Base-by-base conservation (phyloP, 2,888 invertebrate species). In the Stenodema calcarata region DNA sequence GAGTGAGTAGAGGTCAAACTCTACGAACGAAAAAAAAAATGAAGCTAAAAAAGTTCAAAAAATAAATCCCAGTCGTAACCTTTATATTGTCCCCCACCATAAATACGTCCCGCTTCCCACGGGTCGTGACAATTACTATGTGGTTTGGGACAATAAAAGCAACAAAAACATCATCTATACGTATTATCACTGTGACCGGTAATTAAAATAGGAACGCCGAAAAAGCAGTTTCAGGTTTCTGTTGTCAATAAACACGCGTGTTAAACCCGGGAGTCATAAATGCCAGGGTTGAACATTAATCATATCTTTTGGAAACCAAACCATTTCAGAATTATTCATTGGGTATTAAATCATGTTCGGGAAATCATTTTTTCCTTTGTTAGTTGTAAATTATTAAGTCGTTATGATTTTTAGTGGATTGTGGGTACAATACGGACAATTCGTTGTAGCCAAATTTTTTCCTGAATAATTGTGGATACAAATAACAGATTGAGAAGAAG, bases 181-280 rank as follows among this genome's bases (percentile, higher is more conserved):
- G 78, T 54, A 54, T 80, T 80, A 80, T 28, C 30, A 80, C 30
- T 54, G 80, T 18, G 54, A 80, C 28, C 30, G 80, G 54, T 54
- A 80, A 80, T 80, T 80, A 80, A 80, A 78, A 78, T 42, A 14
- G 18, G 50, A 54, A 28, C 23, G 80, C 27, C 80, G 27, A 18
- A 54, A 80, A 54, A 80, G 54, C 27, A 54, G 50, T 50, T 78
- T 54, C n/a, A 54, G 35, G 50, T 80, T 80, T 28, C 80, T 80
- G 80, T 80, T 80, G 50, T 80, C 80, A 80, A 80, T 80, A 80
- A 80, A 80, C 80, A 80, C 35, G 80, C 80, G 80, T 80, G 54
- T 80, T 80, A 80, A 44, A 27, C 23, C 54, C n/a, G 16, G 16
- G 23, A 50, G 54, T 50, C 80, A 54, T 80, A 80, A 80, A 80